phyloP scores from a whole-genome alignment of 2,113 vertebrate genomes.

The mouse (Mus musculus) region GRCm39 chr6:52427001-52427500 shows the following conservation, averaged over 20 bases:
- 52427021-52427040: conserved; percentile 40
- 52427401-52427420: neutral
- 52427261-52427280: neutral
- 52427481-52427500: neutral
- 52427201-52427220: neutral
- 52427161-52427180: neutral
- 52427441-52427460: neutral
- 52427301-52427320: neutral
- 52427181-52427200: neutral
- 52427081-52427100: neutral
- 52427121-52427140: neutral
- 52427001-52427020: neutral
- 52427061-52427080: conserved; percentile 25
- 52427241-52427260: neutral
- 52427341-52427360: conserved; percentile 9
- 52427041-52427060: neutral
- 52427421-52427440: neutral
- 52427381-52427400: conserved; percentile 2
- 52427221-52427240: neutral
- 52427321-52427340: neutral
- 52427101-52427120: conserved; percentile 6
- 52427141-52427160: neutral
- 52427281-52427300: conserved; percentile 15
- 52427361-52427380: neutral
- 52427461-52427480: neutral